Percentiles rank a stretch among this genome's conserved stretches.
These are phyloP conservation scores for Cyprinodon diabolis DNA, from an alignment of 2,797 vertebrate genomes.

Conservation along the genomic window DNA sequence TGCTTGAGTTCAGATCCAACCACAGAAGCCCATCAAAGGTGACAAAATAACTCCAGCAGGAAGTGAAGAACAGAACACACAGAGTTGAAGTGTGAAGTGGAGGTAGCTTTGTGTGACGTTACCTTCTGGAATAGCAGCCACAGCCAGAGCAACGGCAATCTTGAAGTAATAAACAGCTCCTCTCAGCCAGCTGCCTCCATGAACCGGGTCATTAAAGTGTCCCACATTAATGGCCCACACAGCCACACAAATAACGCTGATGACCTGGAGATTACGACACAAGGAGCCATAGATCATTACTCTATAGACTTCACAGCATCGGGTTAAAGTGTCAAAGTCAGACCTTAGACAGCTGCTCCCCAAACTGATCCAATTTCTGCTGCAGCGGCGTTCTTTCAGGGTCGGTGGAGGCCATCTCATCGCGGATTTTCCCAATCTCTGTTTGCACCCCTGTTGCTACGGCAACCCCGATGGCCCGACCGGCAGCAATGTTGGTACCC, in stretches of 20 bases:
- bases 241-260: slow-evolving; percentile 84
- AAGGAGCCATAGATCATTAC: not conserved
- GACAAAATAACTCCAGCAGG: not conserved
- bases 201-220: slow-evolving; percentile 84
- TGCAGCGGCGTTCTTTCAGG: slow-evolving; percentile 83
- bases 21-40: not conserved
- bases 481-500: slow-evolving; percentile 85
- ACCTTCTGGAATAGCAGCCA: slow-evolving; percentile 86
- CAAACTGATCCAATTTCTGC: slow-evolving; percentile 85
- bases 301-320: not conserved
- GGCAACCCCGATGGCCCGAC: slow-evolving; percentile 80
- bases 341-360: slow-evolving; percentile 84
- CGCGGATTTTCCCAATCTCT: slow-evolving; percentile 85
- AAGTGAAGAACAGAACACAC: not conserved
- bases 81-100: not conserved
- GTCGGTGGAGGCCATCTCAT: slow-evolving; percentile 84
- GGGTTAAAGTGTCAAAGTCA: not conserved
- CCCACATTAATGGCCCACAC: slow-evolving; percentile 86
- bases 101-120: not conserved
- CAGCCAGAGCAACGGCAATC: slow-evolving; percentile 84
- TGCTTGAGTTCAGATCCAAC: not conserved
- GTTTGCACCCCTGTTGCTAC: slow-evolving; percentile 83
- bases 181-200: slow-evolving; percentile 84
- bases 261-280: slow-evolving; percentile 70
- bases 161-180: slow-evolving; percentile 87